A percentile compares a stretch with the other conserved stretches of the same genome.
phyloP scores from a whole-genome alignment of 2,888 invertebrate genomes.

The Rhyacophila evoluta region DNA sequence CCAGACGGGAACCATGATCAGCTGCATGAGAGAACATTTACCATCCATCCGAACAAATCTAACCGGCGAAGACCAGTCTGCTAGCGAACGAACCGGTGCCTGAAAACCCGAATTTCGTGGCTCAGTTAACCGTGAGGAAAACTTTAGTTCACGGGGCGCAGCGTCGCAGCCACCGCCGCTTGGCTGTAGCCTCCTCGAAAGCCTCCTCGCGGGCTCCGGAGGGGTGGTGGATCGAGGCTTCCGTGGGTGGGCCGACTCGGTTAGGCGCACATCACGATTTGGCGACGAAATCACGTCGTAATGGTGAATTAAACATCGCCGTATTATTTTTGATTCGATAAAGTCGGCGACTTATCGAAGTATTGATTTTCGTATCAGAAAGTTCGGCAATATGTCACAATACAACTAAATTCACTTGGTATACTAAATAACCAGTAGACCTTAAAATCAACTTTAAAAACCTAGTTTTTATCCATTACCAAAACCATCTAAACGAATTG shows the following conservation, averaged over 20 bases:
- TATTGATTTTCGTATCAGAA: too few relatives aligned
- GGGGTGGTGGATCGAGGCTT: conserved; percentile 10
- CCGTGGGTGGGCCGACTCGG: conserved; percentile 25
- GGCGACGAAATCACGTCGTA: conserved; percentile 8
- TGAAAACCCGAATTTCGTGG: conserved; percentile 55
- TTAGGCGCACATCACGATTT: conserved; percentile 26
- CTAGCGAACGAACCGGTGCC: conserved; percentile 38
- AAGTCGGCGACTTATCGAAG: too few relatives aligned
- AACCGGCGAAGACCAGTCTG: conserved; percentile 33
- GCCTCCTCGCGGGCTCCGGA: conserved; percentile 28
- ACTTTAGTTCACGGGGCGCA: conserved; percentile 42
- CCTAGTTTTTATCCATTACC: too few relatives aligned
- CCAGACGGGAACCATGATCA: conserved; percentile 26
- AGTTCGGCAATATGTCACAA: too few relatives aligned
- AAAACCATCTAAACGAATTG: too few relatives aligned
- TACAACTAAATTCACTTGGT: too few relatives aligned
- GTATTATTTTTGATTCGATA: too few relatives aligned
- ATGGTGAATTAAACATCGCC: neutral
- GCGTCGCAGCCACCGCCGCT: conserved; percentile 9
- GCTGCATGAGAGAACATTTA: conserved; percentile 52
- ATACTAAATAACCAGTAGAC: too few relatives aligned
- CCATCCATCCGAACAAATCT: conserved; percentile 42
- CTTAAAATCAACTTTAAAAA: too few relatives aligned
- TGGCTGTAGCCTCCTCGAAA: conserved; percentile 23
- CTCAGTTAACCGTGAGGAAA: conserved; percentile 53